Evolutionary conservation across 1,140 invertebrate species (phyloP), one percentile per base, ranked within the genome.

Genomic region (Saccostrea echinata): DNA sequence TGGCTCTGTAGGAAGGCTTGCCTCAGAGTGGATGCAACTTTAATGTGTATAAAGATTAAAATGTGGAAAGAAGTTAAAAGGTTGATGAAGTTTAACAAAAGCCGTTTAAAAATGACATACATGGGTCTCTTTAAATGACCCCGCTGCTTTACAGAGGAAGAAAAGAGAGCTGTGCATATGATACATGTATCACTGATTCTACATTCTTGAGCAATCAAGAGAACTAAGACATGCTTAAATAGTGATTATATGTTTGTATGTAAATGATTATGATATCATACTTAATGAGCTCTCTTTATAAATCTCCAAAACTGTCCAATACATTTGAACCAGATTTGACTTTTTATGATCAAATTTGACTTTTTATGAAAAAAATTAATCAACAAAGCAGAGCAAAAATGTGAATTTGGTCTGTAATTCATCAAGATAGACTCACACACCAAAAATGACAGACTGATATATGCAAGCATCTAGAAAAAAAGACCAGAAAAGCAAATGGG

Each of bases 51-150:
- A 18, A 61, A 61, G 57, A 61, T 18, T 61, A 61, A 61, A 71
- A 33, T 30, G 68, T 33, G 24, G 68, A 71, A 71, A 16, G 68
- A 71, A 30, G 68, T 71, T 71, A 27, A 27, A 71, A 71, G 68
- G 27, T 3, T 30, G 68, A 71, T 71, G 68, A 33, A 71, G 68
- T 33, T 18, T 71, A n/a, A 27, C 30, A 33, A 71, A 71, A 71
- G 68, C 35, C 1, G 68, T 16, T 27, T 30, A 61, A 21, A 27
- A 30, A 76, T 30, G 68, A 76, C 24, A 12, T 3, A 18, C 33
- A 64, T 64, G 27, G 68, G 27, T 76, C 27, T 76, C 27, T 24
- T 76, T 16, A 76, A 30, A 18, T 13, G 68, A 71, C 24, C n/a
- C 24, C 1, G 64, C 24, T 71, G n/a, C 64, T 71, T 13, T 33